Percentiles rank a stretch among this genome's conserved stretches.
phyloP scores from a whole-genome alignment of 2,113 vertebrate genomes.

The Lates calcarifer region DNA sequence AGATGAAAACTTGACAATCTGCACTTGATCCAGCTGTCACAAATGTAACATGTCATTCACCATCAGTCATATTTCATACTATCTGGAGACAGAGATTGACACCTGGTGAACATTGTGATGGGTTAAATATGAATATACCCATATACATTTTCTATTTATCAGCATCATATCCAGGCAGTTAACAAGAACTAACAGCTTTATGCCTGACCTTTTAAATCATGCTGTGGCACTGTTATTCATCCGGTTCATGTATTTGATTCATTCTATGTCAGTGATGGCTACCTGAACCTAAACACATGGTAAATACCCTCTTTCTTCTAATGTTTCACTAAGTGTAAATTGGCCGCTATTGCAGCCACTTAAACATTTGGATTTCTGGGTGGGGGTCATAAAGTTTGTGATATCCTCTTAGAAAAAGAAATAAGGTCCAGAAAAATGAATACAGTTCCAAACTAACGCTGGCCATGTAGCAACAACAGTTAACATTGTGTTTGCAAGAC shows the following conservation, averaged over 20 bases:
- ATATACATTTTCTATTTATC: neutral
- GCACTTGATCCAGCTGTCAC: constrained; percentile 25
- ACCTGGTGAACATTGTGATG: constrained; percentile 16
- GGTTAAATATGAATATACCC: constrained; percentile 7
- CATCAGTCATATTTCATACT: neutral
- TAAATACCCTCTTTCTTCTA: neutral
- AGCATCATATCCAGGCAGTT: neutral
- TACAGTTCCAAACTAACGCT: neutral
- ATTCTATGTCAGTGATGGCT: neutral
- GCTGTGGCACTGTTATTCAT: neutral
- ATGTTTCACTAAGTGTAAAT: too few relatives aligned
- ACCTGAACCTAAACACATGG: neutral
- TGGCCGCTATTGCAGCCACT: too few relatives aligned
- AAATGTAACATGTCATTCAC: neutral
- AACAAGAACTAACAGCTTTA: neutral
- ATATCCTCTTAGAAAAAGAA: too few relatives aligned
- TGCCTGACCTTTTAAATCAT: neutral
- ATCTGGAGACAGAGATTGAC: constrained; percentile 23
- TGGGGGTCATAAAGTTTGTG: too few relatives aligned
- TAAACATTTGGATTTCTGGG: too few relatives aligned
- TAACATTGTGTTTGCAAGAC: too few relatives aligned
- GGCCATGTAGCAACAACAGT: too few relatives aligned
- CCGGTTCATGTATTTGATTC: neutral
- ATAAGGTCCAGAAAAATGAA: neutral
- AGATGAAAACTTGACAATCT: constrained; percentile 5